A percentile compares a stretch with the other conserved stretches of the same genome.
phyloP scores from a whole-genome alignment of 2,797 vertebrate species.

The Echiichthys vipera region DNA sequence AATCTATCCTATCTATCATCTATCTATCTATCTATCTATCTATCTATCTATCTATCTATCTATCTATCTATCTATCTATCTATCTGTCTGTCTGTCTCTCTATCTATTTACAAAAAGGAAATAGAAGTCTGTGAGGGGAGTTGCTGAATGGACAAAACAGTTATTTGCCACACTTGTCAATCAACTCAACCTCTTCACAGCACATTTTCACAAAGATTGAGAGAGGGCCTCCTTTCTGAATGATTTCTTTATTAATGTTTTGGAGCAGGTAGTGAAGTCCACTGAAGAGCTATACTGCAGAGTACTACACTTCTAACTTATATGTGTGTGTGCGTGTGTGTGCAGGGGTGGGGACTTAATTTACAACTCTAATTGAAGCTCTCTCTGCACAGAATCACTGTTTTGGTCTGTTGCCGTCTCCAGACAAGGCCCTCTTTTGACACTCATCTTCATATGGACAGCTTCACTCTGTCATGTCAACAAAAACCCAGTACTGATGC shows the following conservation, averaged over 20 bases:
- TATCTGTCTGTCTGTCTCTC: slow-evolving; percentile 10
- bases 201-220: slow-evolving; percentile 5
- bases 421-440: slow-evolving; percentile 51
- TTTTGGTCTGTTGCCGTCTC: slow-evolving; percentile 46
- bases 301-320: slow-evolving; percentile 16
- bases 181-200: slow-evolving; percentile 12
- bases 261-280: slow-evolving; percentile 24
- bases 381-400: slow-evolving; percentile 55
- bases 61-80: slow-evolving; percentile 12
- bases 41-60: not conserved
- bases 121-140: too few relatives aligned
- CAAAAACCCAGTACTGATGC: slow-evolving; percentile 13
- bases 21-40: not conserved
- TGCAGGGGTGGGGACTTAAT: slow-evolving; percentile 68
- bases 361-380: slow-evolving; percentile 75
- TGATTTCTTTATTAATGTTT: slow-evolving; percentile 33
- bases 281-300: not conserved
- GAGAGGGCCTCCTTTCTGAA: slow-evolving; percentile 10
- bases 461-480: slow-evolving; percentile 18
- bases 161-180: slow-evolving; percentile 38
- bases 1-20: too few relatives aligned
- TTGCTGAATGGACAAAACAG: slow-evolving; percentile 17
- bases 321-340: too few relatives aligned
- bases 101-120: slow-evolving; percentile 11
- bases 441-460: slow-evolving; percentile 8